Conservation (phyloP, 1,140 invertebrate species). For the Frieseomelitta varia region DNA sequence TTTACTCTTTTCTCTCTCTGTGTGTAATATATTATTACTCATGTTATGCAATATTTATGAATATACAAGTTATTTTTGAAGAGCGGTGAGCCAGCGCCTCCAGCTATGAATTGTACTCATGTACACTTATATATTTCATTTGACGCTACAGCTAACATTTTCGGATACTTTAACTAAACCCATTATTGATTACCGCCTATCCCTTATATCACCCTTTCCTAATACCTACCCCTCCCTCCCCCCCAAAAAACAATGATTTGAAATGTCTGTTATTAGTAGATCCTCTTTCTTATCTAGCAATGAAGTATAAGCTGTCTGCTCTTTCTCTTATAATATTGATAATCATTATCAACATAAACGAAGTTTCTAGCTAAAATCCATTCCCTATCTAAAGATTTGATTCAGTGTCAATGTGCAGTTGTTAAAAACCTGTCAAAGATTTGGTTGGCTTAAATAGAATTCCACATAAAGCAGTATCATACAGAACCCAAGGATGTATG, state of each 20-base stretch:
- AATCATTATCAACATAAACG: constrained; percentile 36
- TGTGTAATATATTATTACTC: constrained; percentile 75
- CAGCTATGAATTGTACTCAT: constrained; percentile 66
- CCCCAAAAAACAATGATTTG: constrained; percentile 48
- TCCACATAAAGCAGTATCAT: constrained; percentile 48
- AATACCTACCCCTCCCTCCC: constrained; percentile 42
- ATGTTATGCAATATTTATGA: constrained; percentile 79
- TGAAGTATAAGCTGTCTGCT: constrained; percentile 35
- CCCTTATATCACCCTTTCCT: constrained; percentile 61
- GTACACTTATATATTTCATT: constrained; percentile 67
- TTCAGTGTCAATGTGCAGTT: constrained; percentile 41
- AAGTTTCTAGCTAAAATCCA: constrained; percentile 48
- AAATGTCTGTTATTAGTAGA: constrained; percentile 48
- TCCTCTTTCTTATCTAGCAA: constrained; percentile 33
- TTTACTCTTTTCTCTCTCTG: constrained; percentile 61
- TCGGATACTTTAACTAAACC: constrained; percentile 62
- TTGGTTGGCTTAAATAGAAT: constrained; percentile 42
- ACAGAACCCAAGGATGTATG: constrained; percentile 58
- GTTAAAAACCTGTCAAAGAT: constrained; percentile 43
- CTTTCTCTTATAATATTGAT: neutral
- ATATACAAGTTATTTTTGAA: constrained; percentile 79
- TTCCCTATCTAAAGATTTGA: constrained; percentile 43
- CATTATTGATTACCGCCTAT: constrained; percentile 66
- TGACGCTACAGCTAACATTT: constrained; percentile 63
- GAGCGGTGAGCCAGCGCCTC: constrained; percentile 74